Percentiles rank a stretch among this genome's conserved stretches.
Evolutionary conservation across 2,113 vertebrate genomes (phyloP).

Genomic region (Notarius quadriscutis): DNA sequence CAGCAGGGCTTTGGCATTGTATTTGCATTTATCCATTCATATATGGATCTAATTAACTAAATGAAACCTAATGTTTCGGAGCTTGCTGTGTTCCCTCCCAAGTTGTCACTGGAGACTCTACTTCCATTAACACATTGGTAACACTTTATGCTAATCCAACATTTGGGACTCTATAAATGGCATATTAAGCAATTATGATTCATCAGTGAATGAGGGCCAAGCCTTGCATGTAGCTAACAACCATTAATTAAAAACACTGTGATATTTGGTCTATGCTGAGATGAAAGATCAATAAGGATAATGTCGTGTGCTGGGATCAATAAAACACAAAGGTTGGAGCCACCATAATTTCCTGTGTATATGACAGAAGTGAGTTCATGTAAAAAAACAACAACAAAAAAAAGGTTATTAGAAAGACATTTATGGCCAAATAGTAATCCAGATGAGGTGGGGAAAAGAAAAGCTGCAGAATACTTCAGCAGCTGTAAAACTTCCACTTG

Average conservation of each 20-base stretch:
- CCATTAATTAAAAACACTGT: constrained; percentile 33
- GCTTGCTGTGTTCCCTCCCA: not conserved
- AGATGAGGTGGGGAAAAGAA: not conserved
- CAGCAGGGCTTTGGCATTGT: not conserved
- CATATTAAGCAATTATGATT: constrained; percentile 36
- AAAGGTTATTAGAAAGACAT: not conserved
- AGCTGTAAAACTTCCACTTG: not conserved
- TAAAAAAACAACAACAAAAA: not conserved
- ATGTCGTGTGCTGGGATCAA: not conserved
- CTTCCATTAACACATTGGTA: constrained; percentile 31
- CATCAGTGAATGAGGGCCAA: constrained; percentile 26
- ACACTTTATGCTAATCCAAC: constrained; percentile 42
- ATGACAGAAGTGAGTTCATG: not conserved
- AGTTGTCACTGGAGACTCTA: constrained; percentile 24
- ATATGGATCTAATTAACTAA: constrained; percentile 7
- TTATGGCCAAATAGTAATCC: not conserved
- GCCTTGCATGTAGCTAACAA: constrained; percentile 19
- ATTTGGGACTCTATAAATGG: constrained; percentile 37
- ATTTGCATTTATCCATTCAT: not conserved
- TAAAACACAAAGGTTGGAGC: constrained; percentile 24
- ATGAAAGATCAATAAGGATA: constrained; percentile 40
- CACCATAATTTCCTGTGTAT: not conserved
- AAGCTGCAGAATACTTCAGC: not conserved
- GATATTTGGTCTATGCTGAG: constrained; percentile 16
- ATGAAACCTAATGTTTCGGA: not conserved